Conservation (phyloP, 2,888 invertebrate genomes). For the Drosophila nr. fundita region DNA sequence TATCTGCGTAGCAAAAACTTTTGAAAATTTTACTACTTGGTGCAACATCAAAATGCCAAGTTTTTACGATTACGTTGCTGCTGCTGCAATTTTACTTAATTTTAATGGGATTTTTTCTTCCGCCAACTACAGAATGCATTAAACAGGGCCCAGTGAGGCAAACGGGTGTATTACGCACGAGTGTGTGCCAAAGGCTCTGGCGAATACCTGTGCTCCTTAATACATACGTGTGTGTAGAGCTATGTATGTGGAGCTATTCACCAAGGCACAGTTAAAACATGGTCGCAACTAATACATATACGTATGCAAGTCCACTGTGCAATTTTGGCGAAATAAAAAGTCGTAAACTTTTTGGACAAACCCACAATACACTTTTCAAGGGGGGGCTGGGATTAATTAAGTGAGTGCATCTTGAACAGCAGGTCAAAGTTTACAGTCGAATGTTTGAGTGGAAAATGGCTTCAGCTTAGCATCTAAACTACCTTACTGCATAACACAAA, state of each 20-base stretch:
- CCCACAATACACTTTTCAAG: slow-evolving; percentile 26
- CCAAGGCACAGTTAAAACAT: slow-evolving; percentile 44
- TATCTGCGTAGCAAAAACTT: slow-evolving; percentile 76
- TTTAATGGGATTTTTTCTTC: slow-evolving; percentile 81
- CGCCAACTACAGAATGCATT: slow-evolving; percentile 77
- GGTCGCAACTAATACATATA: slow-evolving; percentile 50
- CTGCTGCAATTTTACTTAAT: slow-evolving; percentile 82
- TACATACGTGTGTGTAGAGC: neutral
- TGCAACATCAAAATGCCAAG: slow-evolving; percentile 79
- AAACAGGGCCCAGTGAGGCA: slow-evolving; percentile 63
- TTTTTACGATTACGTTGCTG: slow-evolving; percentile 73
- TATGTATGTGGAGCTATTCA: slow-evolving; percentile 6
- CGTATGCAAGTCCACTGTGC: slow-evolving; percentile 37
- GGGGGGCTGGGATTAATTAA: slow-evolving; percentile 45
- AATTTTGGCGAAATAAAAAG: slow-evolving; percentile 71
- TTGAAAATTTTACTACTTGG: slow-evolving; percentile 76
- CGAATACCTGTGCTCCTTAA: slow-evolving; percentile 12
- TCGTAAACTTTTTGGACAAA: slow-evolving; percentile 61
- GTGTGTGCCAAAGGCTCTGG: slow-evolving; percentile 41
- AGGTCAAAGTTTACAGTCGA: slow-evolving; percentile 36
- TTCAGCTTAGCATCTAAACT: slow-evolving; percentile 1
- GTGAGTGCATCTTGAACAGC: slow-evolving; percentile 49
- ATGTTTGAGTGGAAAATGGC: slow-evolving; percentile 1
- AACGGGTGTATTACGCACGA: slow-evolving; percentile 69
- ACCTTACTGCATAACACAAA: neutral